Conservation (phyloP, 2,888 invertebrate species). For the Salticus scenicus region DNA sequence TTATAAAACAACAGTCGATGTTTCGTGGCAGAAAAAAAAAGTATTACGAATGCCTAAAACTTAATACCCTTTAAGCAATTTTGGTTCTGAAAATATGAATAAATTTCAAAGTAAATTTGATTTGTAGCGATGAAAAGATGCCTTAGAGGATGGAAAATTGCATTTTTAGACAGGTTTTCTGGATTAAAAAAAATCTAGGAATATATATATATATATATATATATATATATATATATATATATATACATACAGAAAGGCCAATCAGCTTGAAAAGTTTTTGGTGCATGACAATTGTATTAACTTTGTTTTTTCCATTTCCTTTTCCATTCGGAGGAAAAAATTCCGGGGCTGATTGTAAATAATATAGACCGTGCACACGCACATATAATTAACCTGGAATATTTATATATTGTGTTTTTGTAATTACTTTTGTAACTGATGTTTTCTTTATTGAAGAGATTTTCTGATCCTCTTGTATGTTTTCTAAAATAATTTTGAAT, state of each 20-base stretch:
- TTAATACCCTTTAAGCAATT: slow-evolving; percentile 15
- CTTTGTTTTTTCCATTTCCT: not conserved
- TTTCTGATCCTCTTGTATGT: too few relatives aligned
- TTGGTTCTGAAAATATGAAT: not conserved
- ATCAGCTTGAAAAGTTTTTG: slow-evolving; percentile 1
- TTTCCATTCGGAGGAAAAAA: too few relatives aligned
- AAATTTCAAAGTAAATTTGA: slow-evolving; percentile 7
- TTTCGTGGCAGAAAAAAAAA: not conserved
- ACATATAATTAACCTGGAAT: too few relatives aligned
- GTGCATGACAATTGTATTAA: not conserved
- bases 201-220: too few relatives aligned
- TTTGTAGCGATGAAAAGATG: slow-evolving; percentile 6
- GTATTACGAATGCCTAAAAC: not conserved
- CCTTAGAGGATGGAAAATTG: not conserved
- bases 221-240: too few relatives aligned
- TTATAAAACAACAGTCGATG: not conserved
- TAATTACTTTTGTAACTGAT: too few relatives aligned
- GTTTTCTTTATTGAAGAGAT: too few relatives aligned
- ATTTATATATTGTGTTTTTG: too few relatives aligned
- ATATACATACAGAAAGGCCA: not conserved
- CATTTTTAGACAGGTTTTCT: not conserved
- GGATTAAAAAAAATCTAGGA: not conserved
- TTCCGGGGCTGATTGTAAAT: too few relatives aligned
- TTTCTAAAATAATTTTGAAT: too few relatives aligned
- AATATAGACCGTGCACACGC: too few relatives aligned